Evolutionary conservation across 2,888 invertebrate genomes (phyloP).

Genomic region (Masnerella sp.): DNA sequence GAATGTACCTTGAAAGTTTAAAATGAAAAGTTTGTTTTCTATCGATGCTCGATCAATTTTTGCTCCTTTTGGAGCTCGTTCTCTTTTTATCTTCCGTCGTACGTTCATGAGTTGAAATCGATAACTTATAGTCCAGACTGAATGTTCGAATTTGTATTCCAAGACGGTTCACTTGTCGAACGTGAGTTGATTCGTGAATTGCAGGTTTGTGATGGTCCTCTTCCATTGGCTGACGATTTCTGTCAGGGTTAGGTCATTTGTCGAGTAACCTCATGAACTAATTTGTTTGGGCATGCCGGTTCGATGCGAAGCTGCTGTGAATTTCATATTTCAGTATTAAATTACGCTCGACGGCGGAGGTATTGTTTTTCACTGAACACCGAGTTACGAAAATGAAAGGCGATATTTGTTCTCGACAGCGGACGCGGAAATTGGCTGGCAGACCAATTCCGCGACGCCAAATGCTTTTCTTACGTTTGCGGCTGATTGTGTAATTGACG

Average conservation of each 20-base stretch:
- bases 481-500: slow-evolving; percentile 44
- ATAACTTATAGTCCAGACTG: slow-evolving; percentile 57
- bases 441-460: slow-evolving; percentile 58
- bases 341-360: slow-evolving; percentile 46
- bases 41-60: slow-evolving; percentile 50
- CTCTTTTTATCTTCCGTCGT: slow-evolving; percentile 40
- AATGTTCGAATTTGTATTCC: slow-evolving; percentile 61
- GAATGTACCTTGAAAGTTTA: slow-evolving; percentile 35
- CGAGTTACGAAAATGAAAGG: slow-evolving; percentile 50
- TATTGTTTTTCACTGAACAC: slow-evolving; percentile 54
- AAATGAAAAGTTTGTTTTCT: slow-evolving; percentile 34
- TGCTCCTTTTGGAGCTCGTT: slow-evolving; percentile 27
- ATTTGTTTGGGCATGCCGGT: slow-evolving; percentile 18
- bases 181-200: slow-evolving; percentile 58
- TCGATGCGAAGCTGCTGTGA: slow-evolving; percentile 50
- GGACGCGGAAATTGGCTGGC: slow-evolving; percentile 58
- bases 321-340: slow-evolving; percentile 40
- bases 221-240: no score
- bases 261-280: no score
- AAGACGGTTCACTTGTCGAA: slow-evolving; percentile 59
- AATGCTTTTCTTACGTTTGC: slow-evolving; percentile 56
- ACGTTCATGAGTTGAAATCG: slow-evolving; percentile 59
- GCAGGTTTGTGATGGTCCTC: slow-evolving; percentile 37
- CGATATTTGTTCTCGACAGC: slow-evolving; percentile 51
- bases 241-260: no score